A percentile compares a stretch with the other conserved stretches of the same genome.
These are phyloP conservation scores for Acanthurus leucopareius DNA, from an alignment of 2,797 vertebrate genomes.

Conservation along the genomic window DNA sequence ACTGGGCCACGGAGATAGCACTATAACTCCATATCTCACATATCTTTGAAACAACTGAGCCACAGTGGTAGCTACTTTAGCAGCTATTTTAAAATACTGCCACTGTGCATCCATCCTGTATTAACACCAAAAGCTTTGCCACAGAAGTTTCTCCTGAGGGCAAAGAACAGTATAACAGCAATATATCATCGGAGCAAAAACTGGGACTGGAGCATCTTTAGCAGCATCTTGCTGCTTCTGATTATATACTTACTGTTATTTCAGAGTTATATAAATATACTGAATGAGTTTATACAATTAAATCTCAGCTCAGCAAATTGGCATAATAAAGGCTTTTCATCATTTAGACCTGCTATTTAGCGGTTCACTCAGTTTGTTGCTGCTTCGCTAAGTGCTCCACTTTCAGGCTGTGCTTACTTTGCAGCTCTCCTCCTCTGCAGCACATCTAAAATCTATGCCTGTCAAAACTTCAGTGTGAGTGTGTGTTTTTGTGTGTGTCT, in stretches of 20 bases:
- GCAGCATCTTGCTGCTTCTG: constrained; percentile 11
- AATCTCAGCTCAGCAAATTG: constrained; percentile 17
- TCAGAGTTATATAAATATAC: constrained; percentile 1
- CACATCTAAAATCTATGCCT: constrained; percentile 45
- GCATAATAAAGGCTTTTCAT: constrained; percentile 5
- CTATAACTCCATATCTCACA: constrained; percentile 25
- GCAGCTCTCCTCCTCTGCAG: constrained; percentile 42
- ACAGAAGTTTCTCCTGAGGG: constrained; percentile 35
- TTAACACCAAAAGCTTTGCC: constrained; percentile 37
- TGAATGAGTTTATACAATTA: not conserved
- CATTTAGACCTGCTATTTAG: constrained; percentile 38
- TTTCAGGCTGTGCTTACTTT: constrained; percentile 45
- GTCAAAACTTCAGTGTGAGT: constrained; percentile 38
- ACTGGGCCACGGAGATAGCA: constrained; percentile 47
- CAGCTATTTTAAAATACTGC: constrained; percentile 43
- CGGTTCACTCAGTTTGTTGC: constrained; percentile 24
- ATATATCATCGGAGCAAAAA: constrained; percentile 46
- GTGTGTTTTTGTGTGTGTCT: constrained; percentile 8
- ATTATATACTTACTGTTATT: not conserved
- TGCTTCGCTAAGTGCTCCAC: constrained; percentile 18
- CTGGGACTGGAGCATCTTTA: constrained; percentile 21
- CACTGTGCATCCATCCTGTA: constrained; percentile 29
- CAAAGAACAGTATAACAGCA: constrained; percentile 4
- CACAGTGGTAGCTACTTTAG: constrained; percentile 42
- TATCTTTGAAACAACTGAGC: constrained; percentile 33